Percentiles rank a stretch among this genome's conserved stretches.
These are phyloP conservation scores for Rhodinocichla rosea DNA, from an alignment of 2,113 vertebrate genomes.

Conservation along the genomic window DNA sequence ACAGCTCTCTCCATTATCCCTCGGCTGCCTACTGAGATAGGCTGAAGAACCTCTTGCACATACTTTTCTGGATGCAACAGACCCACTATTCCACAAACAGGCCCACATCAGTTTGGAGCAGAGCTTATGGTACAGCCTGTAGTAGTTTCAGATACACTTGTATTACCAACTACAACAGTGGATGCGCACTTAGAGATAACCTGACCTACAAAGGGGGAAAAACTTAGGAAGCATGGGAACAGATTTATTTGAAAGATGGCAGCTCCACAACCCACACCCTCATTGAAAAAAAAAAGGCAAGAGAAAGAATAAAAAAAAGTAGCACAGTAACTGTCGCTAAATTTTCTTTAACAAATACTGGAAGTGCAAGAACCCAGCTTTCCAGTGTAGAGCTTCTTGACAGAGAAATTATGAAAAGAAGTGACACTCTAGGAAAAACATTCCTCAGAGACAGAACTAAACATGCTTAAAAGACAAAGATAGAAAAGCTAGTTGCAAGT, in stretches of 20 bases:
- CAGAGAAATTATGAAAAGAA: background rate
- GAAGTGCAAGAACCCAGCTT: background rate
- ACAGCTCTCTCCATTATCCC: background rate
- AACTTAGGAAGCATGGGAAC: background rate
- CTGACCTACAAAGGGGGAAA: background rate
- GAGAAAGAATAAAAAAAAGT: background rate
- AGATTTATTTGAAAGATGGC: background rate
- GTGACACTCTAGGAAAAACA: background rate
- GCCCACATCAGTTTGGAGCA: background rate
- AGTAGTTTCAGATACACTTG: background rate
- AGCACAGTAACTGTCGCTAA: background rate
- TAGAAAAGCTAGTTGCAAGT: background rate
- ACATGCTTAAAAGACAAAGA: background rate
- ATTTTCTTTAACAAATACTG: background rate
- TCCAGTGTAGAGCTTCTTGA: background rate
- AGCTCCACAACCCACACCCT: background rate
- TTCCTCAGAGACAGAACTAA: background rate
- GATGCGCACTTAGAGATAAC: background rate
- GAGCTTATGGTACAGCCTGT: background rate
- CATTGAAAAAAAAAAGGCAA: rapidly evolving
- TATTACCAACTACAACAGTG: background rate
- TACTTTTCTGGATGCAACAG: background rate
- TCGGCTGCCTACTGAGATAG: background rate
- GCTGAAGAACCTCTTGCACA: background rate
- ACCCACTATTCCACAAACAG: background rate